A percentile compares a stretch with the other conserved stretches of the same genome.
Conservation (phyloP, 2,113 vertebrate genomes). For the Physeter macrocephalus region DNA sequence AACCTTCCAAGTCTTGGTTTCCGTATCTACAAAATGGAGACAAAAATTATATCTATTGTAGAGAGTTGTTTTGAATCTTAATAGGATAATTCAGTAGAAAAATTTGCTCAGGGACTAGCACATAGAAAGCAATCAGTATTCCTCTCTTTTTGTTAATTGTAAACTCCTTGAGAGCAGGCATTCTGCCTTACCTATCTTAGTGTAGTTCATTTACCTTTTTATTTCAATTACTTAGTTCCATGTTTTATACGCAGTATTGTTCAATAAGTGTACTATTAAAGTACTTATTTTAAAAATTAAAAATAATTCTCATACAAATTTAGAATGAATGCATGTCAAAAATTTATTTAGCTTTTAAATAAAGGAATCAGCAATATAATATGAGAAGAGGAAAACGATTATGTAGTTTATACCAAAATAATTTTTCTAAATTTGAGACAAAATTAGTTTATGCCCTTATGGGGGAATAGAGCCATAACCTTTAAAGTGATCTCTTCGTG, state of each 20-base stretch:
- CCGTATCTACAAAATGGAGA: neutral
- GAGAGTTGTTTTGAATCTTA: neutral
- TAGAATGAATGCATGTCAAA: neutral
- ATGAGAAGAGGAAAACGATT: neutral
- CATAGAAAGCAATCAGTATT: neutral
- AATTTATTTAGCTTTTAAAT: neutral
- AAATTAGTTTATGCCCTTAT: neutral
- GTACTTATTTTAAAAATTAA: neutral
- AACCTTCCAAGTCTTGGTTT: neutral
- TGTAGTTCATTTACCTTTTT: neutral
- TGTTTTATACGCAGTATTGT: neutral
- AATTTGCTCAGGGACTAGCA: neutral
- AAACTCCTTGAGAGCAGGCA: neutral
- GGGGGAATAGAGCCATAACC: neutral
- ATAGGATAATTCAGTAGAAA: neutral
- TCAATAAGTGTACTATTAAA: neutral
- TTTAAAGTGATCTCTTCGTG: neutral
- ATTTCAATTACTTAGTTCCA: neutral
- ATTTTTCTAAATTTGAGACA: neutral
- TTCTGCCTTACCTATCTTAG: neutral
- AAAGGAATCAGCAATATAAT: neutral
- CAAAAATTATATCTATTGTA: neutral
- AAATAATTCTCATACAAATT: neutral
- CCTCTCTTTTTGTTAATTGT: neutral
- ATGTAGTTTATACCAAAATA: neutral